A percentile compares a stretch with the other conserved stretches of the same genome.
These are phyloP conservation scores for Artemia sp. DNA, from an alignment of 2,888 invertebrate genomes.

Conservation along the genomic window DNA sequence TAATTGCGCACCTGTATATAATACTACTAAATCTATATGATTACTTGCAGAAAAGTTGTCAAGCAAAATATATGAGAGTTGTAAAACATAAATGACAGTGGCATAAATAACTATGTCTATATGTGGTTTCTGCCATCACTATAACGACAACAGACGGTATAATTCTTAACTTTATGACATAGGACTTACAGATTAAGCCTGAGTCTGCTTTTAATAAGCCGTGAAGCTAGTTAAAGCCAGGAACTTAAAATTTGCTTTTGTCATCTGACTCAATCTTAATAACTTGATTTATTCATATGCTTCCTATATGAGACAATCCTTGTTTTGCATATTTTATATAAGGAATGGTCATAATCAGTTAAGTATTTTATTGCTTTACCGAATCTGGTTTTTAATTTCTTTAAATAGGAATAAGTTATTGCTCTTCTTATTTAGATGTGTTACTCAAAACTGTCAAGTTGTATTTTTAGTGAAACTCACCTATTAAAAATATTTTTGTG, in stretches of 20 bases:
- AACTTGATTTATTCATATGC: constrained; percentile 1
- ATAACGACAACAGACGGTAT: constrained; percentile 14
- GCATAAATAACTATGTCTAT: constrained; percentile 15
- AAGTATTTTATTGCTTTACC: no score
- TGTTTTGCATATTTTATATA: no score
- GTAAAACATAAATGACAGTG: constrained; percentile 9
- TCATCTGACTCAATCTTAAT: constrained; percentile 14
- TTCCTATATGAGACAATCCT: no score
- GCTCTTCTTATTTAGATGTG: no score
- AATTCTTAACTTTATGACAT: constrained; percentile 14
- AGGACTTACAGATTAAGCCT: constrained; percentile 9
- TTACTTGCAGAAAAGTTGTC: constrained; percentile 15
- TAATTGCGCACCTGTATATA: constrained; percentile 12
- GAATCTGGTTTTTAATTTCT: no score
- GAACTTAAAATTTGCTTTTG: constrained; percentile 4
- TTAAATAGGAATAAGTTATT: no score
- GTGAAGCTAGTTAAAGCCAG: constrained; percentile 9
- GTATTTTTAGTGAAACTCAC: no score
- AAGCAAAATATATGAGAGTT: constrained; percentile 13
- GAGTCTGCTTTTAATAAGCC: constrained; percentile 1
- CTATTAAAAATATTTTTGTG: no score
- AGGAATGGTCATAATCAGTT: no score
- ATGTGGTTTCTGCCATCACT: constrained; percentile 9
- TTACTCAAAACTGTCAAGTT: no score
- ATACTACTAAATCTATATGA: constrained; percentile 7